Percentiles rank a stretch among this genome's conserved stretches.
These are phyloP conservation scores for Megaceryle alcyon DNA, from an alignment of 2,797 vertebrate genomes.

Conservation along the genomic window DNA sequence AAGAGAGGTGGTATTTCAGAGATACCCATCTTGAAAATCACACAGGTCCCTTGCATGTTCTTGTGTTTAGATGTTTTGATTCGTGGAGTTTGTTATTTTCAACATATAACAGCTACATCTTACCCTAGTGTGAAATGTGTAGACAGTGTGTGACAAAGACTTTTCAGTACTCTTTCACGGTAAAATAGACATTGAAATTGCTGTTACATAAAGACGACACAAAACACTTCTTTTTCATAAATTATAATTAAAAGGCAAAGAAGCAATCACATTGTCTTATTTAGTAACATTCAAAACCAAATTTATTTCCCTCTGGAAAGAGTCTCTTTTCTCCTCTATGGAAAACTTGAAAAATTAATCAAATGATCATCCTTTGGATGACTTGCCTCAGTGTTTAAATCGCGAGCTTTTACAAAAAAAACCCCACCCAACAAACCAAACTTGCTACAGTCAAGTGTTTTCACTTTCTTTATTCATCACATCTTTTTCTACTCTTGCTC, in stretches of 20 bases:
- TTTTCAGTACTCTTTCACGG: neutral
- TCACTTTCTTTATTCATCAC: neutral
- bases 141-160: neutral
- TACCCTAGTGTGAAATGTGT: neutral
- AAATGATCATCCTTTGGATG: neutral
- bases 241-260: neutral
- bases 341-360: neutral
- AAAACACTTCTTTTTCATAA: neutral
- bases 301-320: neutral
- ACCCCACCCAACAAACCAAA: neutral
- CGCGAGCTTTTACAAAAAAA: neutral
- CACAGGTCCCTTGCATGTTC: neutral
- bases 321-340: neutral
- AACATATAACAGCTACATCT: neutral
- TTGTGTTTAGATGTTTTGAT: neutral
- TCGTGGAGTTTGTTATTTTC: neutral
- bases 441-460: neutral
- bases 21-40: neutral
- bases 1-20: neutral
- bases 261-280: neutral
- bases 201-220: neutral
- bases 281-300: neutral
- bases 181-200: neutral
- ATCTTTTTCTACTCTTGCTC: neutral
- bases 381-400: neutral